Conservation (phyloP, 1,140 invertebrate genomes). For the Polypedilum pembai region DNA sequence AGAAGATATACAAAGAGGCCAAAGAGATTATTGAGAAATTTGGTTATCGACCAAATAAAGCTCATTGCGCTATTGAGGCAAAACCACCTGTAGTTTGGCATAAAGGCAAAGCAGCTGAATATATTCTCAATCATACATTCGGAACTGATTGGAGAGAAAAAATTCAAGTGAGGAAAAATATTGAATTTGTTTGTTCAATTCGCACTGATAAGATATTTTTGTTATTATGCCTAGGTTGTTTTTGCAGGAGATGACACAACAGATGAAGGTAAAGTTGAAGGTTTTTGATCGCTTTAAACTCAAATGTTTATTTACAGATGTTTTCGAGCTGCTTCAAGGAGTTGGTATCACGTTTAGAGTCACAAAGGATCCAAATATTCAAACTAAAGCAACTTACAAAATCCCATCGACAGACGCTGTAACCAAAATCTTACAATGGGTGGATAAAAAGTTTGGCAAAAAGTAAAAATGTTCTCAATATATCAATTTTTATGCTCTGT, state of each 20-base stretch:
- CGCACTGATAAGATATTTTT: background rate
- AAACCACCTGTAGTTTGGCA: conserved; percentile 86
- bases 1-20: conserved; percentile 55
- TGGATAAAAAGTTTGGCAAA: conserved; percentile 47
- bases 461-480: background rate
- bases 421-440: conserved; percentile 78
- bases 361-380: conserved; percentile 66
- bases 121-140: conserved; percentile 80
- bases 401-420: conserved; percentile 80
- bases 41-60: conserved; percentile 66
- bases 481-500: too few relatives aligned
- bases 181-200: background rate
- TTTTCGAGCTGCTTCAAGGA: conserved; percentile 62
- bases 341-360: conserved; percentile 84
- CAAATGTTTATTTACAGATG: conserved; percentile 43
- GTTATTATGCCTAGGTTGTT: conserved; percentile 54
- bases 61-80: conserved; percentile 78
- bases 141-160: conserved; percentile 79
- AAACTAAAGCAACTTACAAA: conserved; percentile 73
- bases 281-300: conserved; percentile 48
- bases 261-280: conserved; percentile 63
- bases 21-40: conserved; percentile 60
- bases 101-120: conserved; percentile 73
- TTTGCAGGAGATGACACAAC: conserved; percentile 85
- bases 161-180: conserved; percentile 43